Evolutionary conservation across 2,113 vertebrate species (phyloP).

Genomic region (Tupaia chinensis): DNA sequence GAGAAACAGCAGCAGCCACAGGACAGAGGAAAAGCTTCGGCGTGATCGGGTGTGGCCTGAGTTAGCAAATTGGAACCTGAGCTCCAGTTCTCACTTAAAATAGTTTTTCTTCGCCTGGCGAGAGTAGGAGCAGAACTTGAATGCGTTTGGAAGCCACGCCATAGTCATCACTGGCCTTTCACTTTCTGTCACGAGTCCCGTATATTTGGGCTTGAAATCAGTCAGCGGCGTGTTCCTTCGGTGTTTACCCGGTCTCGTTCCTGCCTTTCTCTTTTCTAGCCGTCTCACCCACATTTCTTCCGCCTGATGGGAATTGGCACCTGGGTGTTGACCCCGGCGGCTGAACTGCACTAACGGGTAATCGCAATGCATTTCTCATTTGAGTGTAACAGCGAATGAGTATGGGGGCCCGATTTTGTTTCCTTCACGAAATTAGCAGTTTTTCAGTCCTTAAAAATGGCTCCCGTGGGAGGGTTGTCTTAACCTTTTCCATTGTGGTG

Average conservation of each 20-base stretch:
- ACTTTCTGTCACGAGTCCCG: conserved; percentile 54
- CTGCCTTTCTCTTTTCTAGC: neutral
- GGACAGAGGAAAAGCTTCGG: conserved; percentile 4
- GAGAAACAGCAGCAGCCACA: neutral
- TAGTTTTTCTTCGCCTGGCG: neutral
- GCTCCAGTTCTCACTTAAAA: neutral
- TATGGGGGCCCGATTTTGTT: conserved; percentile 20
- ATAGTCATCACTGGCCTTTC: conserved; percentile 59
- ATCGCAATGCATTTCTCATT: conserved; percentile 13
- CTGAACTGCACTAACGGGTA: conserved; percentile 36
- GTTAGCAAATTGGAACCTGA: conserved; percentile 53
- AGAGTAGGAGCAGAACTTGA: conserved; percentile 23
- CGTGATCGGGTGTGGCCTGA: conserved; percentile 45
- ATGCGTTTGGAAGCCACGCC: conserved; percentile 21
- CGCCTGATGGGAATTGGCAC: conserved; percentile 52
- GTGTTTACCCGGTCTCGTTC: conserved; percentile 36
- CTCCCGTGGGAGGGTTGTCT: neutral
- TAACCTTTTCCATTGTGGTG: neutral
- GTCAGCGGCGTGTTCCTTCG: conserved; percentile 27
- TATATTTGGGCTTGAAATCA: conserved; percentile 56
- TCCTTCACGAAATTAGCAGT: conserved; percentile 36
- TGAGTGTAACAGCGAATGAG: neutral
- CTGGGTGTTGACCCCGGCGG: conserved; percentile 62
- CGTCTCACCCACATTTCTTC: neutral
- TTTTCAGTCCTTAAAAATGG: neutral